Evolutionary conservation across 2,888 invertebrate genomes (phyloP).

Genomic region (Agrochola macilenta): DNA sequence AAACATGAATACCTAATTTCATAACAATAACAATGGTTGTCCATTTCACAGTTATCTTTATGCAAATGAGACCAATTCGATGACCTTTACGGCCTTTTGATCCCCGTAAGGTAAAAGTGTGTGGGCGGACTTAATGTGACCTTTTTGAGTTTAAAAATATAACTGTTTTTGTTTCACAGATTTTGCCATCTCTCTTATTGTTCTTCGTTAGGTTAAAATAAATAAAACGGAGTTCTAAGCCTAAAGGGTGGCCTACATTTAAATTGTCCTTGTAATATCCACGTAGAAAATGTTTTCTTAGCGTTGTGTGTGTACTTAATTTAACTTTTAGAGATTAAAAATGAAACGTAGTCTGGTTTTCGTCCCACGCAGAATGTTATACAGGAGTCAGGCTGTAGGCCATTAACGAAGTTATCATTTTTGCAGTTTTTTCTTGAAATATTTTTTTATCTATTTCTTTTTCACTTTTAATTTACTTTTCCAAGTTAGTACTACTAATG

Average conservation of each 20-base stretch:
- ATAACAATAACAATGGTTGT: conserved; percentile 22
- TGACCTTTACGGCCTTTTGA: conserved; percentile 56
- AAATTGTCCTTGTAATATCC: conserved; percentile 15
- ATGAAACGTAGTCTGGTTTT: conserved; percentile 22
- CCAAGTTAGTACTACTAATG: too few relatives aligned
- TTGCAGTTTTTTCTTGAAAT: background rate
- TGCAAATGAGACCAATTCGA: conserved; percentile 42
- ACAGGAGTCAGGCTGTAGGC: background rate
- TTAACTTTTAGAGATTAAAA: conserved; percentile 29
- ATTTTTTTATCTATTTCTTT: background rate
- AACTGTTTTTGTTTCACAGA: conserved; percentile 29
- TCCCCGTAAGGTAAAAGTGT: conserved; percentile 12
- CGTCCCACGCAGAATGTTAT: conserved; percentile 15
- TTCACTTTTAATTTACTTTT: background rate
- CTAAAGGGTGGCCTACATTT: conserved; percentile 7
- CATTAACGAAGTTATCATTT: background rate
- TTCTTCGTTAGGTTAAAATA: conserved; percentile 4
- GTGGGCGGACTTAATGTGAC: conserved; percentile 45
- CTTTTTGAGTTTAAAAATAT: conserved; percentile 48
- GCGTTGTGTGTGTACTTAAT: conserved; percentile 22
- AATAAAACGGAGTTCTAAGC: conserved; percentile 13
- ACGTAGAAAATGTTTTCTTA: background rate
- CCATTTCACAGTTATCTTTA: conserved; percentile 34
- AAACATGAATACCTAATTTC: background rate
- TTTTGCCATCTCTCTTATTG: conserved; percentile 6